Evolutionary conservation across 1,140 invertebrate genomes (phyloP).

Genomic region (Trissolcus basalis): DNA sequence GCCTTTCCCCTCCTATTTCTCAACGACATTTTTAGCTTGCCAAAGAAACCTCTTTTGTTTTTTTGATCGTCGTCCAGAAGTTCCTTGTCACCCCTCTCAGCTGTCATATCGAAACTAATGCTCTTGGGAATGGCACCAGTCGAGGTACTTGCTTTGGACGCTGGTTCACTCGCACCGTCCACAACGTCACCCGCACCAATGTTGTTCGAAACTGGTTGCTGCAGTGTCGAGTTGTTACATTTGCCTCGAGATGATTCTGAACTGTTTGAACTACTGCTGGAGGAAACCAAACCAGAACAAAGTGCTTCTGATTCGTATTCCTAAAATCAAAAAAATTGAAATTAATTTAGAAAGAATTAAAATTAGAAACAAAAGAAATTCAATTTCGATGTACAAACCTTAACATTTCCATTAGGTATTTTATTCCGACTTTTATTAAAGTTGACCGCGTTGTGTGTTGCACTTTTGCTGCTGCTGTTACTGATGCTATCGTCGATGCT

Average conservation of each 20-base stretch:
- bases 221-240: slow-evolving; percentile 41
- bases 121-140: slow-evolving; percentile 93
- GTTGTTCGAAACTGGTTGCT: slow-evolving; percentile 45
- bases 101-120: slow-evolving; percentile 93
- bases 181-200: slow-evolving; percentile 42
- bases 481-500: slow-evolving; percentile 62
- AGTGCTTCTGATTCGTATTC: slow-evolving; percentile 24
- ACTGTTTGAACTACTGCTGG: slow-evolving; percentile 75
- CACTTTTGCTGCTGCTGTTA: slow-evolving; percentile 41
- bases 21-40: slow-evolving; percentile 82
- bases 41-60: slow-evolving; percentile 81
- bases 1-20: slow-evolving; percentile 80
- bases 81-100: slow-evolving; percentile 86
- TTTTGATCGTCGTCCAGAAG: slow-evolving; percentile 79
- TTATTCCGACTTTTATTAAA: slow-evolving; percentile 59
- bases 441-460: slow-evolving; percentile 35
- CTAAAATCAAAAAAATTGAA: slow-evolving; percentile 6
- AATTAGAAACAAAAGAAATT: no score
- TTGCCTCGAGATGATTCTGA: slow-evolving; percentile 63
- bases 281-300: slow-evolving; percentile 65
- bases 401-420: slow-evolving; percentile 64
- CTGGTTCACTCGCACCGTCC: slow-evolving; percentile 23
- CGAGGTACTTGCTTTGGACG: slow-evolving; percentile 78
- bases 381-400: slow-evolving; percentile 56
- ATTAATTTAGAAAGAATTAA: no score